Evolutionary conservation across 1,140 invertebrate genomes (phyloP), one percentile per base, ranked within the genome.

Genomic region (Stratiolaelaps scimitus): DNA sequence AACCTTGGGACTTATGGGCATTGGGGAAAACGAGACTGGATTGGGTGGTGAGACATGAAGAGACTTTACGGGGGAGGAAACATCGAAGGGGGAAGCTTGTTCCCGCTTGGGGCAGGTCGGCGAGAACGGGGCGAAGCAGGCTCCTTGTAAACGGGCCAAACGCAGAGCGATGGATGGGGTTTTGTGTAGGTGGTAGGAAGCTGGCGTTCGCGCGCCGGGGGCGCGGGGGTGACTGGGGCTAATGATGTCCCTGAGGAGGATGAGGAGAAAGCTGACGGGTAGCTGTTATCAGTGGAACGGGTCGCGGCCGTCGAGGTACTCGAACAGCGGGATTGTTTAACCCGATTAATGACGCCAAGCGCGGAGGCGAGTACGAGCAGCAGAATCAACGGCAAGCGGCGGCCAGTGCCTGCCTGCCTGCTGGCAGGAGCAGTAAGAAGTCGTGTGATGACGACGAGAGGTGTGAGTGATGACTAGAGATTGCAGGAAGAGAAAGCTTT

Each of bases 201-300:
- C 26, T 60, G 53, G 53, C 53, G 26, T 60, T 26, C 23, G 26
- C 10, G 2, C 17, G 15, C 15, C 15, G 53, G 26, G 17, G 17
- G 26, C 10, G 2, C 17, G 15, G 26, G 26, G 53, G 26, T 20
- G 17, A 10, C 5, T 4, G 34, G 34, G 34, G 53, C 53, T 60
- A 60, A 60, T 60, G 53, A 60, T 60, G 26, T 60, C 53, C 53
- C 53, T 60, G 2, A 60, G 53, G 53, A 60, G 17, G 53, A 60
- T 26, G 53, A 34, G 26, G 53, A 26, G 6, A 26, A 34, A 26
- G 34, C 53, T 26, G 34, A 60, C 53, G 23, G 53, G 4, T 60
- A 17, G 15, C 53, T 60, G 23, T 60, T 60, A 60, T 60, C 53
- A 60, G 53, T 34, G 26, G 2, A 26, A 60, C 26, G 53, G 34